Evolutionary conservation across 2,113 vertebrate genomes (phyloP), one percentile per base, ranked within the genome.

Genomic region (Equus przewalskii): DNA sequence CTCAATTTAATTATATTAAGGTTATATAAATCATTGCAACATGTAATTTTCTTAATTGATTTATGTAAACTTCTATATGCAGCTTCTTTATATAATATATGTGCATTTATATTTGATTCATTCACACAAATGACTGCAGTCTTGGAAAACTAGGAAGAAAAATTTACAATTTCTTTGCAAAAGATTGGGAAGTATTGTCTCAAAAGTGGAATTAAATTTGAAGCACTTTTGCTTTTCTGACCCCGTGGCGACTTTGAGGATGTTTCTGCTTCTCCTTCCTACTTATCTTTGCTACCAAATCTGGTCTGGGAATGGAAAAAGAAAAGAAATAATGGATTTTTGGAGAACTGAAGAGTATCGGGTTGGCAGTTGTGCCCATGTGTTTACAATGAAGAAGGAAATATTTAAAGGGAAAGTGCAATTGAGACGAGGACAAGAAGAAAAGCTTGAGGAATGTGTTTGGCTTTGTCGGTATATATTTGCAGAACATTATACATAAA

Each of bases 11-110:
- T 76, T 96, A 80, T 83, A 78, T 92, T 95, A 90, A 92, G 30
- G 6, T 78, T 62, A 44, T 94, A 85, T 90, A 91, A 90, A 75
- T 87, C 28, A 87, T 67, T 62, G 14, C 30, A 89, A n/a, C 24
- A 72, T 67, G 16, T 10, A 41, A 62, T 80, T 96, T 87, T 97
- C 67, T 93, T 89, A 88, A 96, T 33, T 94, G 49, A 94, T 64
- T 94, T 78, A 91, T 46, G 7, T 62, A 12, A 64, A 78, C 3
- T 73, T 82, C 33, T 26, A 58, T 18, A 70, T 84, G 7, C 0
- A 60, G 51, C 30, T 93, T 73, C 67, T 96, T 87, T 56, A 80
- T 30, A 33, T 72, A 72, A 80, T 69, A 46, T 67, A 49, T 62
- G 8, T 46, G 1, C 0, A 69, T 97, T 88, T 96, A 26, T 72